phyloP scores from a whole-genome alignment of 2,888 invertebrate genomes.

The Pardosa pseudoannulata region DNA sequence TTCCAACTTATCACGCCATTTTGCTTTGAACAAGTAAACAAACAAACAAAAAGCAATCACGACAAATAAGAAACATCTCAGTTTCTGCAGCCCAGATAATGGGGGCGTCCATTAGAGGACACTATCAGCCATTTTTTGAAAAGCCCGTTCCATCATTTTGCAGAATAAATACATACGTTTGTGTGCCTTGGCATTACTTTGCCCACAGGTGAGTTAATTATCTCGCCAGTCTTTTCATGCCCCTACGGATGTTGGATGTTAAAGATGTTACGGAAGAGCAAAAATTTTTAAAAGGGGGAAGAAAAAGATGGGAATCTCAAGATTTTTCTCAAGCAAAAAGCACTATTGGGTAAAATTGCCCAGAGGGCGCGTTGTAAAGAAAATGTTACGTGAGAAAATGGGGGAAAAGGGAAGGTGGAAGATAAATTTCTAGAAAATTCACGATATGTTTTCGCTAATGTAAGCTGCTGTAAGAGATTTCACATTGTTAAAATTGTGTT shows the following conservation, averaged over 20 bases:
- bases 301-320: constrained; percentile 58
- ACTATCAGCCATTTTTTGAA: constrained; percentile 40
- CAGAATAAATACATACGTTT: constrained; percentile 26
- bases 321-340: constrained; percentile 37
- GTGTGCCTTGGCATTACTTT: constrained; percentile 14
- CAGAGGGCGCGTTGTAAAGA: constrained; percentile 50
- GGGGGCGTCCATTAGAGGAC: constrained; percentile 34
- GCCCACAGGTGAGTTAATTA: constrained; percentile 70
- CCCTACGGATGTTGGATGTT: constrained; percentile 38
- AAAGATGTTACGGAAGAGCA: constrained; percentile 18
- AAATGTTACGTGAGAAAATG: constrained; percentile 24
- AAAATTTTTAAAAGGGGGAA: constrained; percentile 20
- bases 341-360: constrained; percentile 61
- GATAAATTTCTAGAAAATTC: constrained; percentile 56
- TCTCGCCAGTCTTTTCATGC: constrained; percentile 26
- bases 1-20: constrained; percentile 61
- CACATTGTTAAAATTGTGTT: not conserved
- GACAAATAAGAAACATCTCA: constrained; percentile 36
- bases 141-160: constrained; percentile 51
- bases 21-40: too few relatives aligned
- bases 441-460: constrained; percentile 65
- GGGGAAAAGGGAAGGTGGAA: constrained; percentile 16
- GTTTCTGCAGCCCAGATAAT: constrained; percentile 45
- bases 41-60: constrained; percentile 20
- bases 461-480: constrained; percentile 33